Percentiles rank a stretch among this genome's conserved stretches.
These are phyloP conservation scores for Drosophila subpulchrella DNA, from an alignment of 1,140 invertebrate genomes.

Conservation along the genomic window DNA sequence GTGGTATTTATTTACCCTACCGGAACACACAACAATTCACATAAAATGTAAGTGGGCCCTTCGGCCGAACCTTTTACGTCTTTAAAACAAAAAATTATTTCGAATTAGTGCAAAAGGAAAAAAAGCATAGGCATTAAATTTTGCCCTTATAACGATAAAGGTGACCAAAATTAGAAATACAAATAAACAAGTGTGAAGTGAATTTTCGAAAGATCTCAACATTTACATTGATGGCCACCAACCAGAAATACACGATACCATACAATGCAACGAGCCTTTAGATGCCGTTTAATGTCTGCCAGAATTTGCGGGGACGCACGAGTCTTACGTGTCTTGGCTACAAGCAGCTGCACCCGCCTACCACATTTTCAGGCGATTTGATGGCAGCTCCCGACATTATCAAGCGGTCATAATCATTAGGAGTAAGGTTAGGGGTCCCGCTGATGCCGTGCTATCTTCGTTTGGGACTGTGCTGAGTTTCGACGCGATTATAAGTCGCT, in stretches of 20 bases:
- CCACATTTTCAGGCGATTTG: not conserved
- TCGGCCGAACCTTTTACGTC: not conserved
- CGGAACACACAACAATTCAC: not conserved
- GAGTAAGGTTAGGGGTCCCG: not conserved
- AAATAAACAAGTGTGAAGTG: conserved; percentile 3
- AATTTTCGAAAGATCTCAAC: not conserved
- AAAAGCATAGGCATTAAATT: not conserved
- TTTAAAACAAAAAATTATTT: not conserved
- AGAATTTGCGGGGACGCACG: not conserved
- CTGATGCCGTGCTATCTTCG: no score
- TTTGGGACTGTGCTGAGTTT: no score
- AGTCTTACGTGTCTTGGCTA: not conserved
- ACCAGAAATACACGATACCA: not conserved
- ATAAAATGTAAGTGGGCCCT: conserved; percentile 2
- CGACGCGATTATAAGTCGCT: no score
- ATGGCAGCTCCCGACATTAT: not conserved
- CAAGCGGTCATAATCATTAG: not conserved
- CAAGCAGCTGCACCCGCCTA: not conserved
- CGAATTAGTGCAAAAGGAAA: not conserved
- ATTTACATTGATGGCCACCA: not conserved
- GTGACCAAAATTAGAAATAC: not conserved
- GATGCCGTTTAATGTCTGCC: not conserved
- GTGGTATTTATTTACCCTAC: no score
- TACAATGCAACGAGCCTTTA: not conserved
- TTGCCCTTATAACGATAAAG: not conserved